Evolutionary conservation across 2,797 vertebrate genomes (phyloP), one percentile per base, ranked within the genome.

Genomic region (Urocyon cinereoargenteus): DNA sequence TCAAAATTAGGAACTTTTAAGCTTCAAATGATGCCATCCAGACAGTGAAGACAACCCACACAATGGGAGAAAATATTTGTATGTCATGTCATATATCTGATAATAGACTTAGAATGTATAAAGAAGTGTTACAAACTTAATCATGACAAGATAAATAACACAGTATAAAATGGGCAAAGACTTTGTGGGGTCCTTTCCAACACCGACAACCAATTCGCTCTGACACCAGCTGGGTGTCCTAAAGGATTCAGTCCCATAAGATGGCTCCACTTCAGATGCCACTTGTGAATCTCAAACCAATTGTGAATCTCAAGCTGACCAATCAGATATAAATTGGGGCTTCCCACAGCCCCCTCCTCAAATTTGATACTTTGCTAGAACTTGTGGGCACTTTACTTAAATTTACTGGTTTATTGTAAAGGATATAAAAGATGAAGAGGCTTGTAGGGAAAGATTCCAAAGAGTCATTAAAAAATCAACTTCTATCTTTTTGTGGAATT

Each of bases 1-100:
- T 84, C n/a, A 92, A 83, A 91, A 94, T n/a, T 24, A 59, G 92
- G 51, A n/a, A 9, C 34, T 77, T 93, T 66, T 40, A 34, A 64
- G 45, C 53, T 73, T 51, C 36, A 79, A 87, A 84, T 84, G 34
- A 94, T 92, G 9, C 6, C 19, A 85, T 79, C 22, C 53, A 84
- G 18, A 91, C 68, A 92, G 22, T 68, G 57, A 77, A 78, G 57
- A 86, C 15, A 86, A 34, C 0, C 4, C 15, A 90, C 2, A 61
- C 26, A 5, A 28, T 75, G 11, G 11, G 9, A 79, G 61, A 96
- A 90, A 72, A 53, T 72, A 59, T 64, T 95, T 94, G 19, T 10
- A 75, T 75, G 21, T 49, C 26, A 59, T 75, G 24, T 55, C 19
- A 45, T 31, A 13, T 86, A 36, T 55, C 61, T 95, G n/a, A 93